Conservation (phyloP, 2,888 invertebrate species). For the Steinernema hermaphroditum region DNA sequence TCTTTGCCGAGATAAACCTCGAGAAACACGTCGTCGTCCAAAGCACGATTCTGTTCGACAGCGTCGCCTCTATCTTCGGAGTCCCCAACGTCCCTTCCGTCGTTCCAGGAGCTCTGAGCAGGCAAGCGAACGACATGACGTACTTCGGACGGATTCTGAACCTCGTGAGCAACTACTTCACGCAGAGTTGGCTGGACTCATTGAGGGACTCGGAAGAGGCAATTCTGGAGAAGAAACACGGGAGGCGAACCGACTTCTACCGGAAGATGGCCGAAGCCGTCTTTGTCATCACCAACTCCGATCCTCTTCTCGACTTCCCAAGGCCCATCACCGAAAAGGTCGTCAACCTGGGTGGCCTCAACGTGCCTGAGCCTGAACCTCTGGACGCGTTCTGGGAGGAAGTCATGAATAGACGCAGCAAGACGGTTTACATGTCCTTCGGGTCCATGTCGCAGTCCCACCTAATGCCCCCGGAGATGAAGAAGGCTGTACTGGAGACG, state of each 20-base stretch:
- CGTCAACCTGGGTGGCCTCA: conserved; percentile 30
- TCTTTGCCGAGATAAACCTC: not conserved
- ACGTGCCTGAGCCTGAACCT: no score
- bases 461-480: conserved; percentile 29
- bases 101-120: not conserved
- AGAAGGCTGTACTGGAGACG: conserved; percentile 34
- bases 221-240: not conserved
- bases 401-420: no score
- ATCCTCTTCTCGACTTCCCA: conserved; percentile 32
- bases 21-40: not conserved
- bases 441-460: conserved; percentile 42
- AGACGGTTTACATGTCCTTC: conserved; percentile 45
- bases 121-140: not conserved
- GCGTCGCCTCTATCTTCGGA: not conserved
- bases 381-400: no score
- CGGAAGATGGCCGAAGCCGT: not conserved
- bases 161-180: not conserved
- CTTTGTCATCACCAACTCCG: conserved; percentile 31
- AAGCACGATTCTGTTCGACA: not conserved
- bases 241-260: not conserved
- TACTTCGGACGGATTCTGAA: not conserved
- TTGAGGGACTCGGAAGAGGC: not conserved
- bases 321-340: conserved; percentile 26
- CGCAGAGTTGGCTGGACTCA: not conserved
- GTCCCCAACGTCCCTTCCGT: not conserved